Evolutionary conservation across 2,113 vertebrate genomes (phyloP), one percentile per base, ranked within the genome.

Genomic region (Anoplopoma fimbria): DNA sequence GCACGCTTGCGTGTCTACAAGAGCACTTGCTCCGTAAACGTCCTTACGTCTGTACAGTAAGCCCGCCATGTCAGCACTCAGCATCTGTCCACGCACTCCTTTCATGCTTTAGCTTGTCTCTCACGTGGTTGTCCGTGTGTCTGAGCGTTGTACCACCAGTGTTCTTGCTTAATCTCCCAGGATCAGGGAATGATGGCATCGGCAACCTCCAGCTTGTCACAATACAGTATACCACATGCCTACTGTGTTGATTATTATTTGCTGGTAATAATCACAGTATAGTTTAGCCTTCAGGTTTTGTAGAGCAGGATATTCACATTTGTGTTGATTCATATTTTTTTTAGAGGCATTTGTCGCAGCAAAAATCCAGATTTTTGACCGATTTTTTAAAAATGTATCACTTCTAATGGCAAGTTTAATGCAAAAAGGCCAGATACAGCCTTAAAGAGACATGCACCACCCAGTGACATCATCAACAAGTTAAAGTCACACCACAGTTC

Each of bases 21-120:
- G 69, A 73, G 76, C 19, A 23, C 25, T 60, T 14, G 21, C 47
- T 70, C 51, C 75, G 70, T 72, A 79, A 34, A 73, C 81, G 80
- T 76, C 70, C 36, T 40, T n/a, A n/a, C n/a, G n/a, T 38, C 36
- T 38, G 17, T 84, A 84, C 89, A 71, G 72, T 91, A 76, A 78
- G 74, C 69, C 82, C 69, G 85, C 15, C 64, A 25, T 65, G 61
- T 67, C 81, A 75, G 84, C 79, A 10, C 64, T 60, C 78, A 72
- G 40, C 86, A 89, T 88, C 90, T 93, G 88, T 76, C 79, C 80
- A 58, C 51, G 42, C 73, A 74, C 70, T 55, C 25, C 53, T 86
- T 47, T 69, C 55, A 81, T 68, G 74, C 70, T 55, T 19, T 2
- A 25, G 53, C 78, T 81, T 23, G 25, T 68, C 5, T 12, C 79